Percentiles rank a stretch among this genome's conserved stretches.
These are phyloP conservation scores for Esox masquinongy DNA, from an alignment of 2,797 vertebrate species.

Conservation along the genomic window DNA sequence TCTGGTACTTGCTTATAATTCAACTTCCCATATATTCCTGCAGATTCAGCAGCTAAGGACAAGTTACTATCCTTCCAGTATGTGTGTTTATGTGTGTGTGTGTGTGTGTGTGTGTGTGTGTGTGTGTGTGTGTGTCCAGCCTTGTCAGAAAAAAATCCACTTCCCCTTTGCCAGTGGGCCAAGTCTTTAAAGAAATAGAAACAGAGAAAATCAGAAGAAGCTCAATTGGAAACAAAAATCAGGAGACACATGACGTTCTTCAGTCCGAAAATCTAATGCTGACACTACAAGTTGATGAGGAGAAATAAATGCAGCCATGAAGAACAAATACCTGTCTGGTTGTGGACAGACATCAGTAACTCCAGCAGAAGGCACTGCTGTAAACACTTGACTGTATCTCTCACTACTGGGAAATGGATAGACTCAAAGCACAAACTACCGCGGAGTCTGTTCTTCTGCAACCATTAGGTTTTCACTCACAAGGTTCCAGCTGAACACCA, in stretches of 20 bases:
- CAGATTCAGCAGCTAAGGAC: neutral
- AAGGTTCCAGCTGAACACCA: neutral
- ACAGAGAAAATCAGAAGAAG: slow-evolving; percentile 14
- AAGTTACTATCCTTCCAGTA: neutral
- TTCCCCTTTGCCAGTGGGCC: neutral
- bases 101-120: neutral
- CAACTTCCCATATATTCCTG: neutral
- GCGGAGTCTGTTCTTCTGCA: slow-evolving; percentile 14
- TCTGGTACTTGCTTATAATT: neutral
- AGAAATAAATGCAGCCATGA: neutral
- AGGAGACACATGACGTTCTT: slow-evolving; percentile 15
- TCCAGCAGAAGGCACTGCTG: neutral
- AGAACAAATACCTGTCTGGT: neutral
- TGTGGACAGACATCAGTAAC: neutral
- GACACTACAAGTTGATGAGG: neutral
- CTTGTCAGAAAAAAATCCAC: neutral
- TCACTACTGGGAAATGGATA: neutral
- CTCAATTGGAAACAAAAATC: slow-evolving; percentile 5
- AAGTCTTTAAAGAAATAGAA: slow-evolving; percentile 3
- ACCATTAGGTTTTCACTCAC: slow-evolving; percentile 1
- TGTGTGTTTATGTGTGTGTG: too few species aligned
- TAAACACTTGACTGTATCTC: neutral
- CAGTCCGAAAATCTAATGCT: neutral
- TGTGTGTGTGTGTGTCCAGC: slow-evolving; percentile 3
- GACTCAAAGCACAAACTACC: neutral